Base-by-base conservation (phyloP, 2,888 invertebrate genomes). In the Eristalis arbustorum region DNA sequence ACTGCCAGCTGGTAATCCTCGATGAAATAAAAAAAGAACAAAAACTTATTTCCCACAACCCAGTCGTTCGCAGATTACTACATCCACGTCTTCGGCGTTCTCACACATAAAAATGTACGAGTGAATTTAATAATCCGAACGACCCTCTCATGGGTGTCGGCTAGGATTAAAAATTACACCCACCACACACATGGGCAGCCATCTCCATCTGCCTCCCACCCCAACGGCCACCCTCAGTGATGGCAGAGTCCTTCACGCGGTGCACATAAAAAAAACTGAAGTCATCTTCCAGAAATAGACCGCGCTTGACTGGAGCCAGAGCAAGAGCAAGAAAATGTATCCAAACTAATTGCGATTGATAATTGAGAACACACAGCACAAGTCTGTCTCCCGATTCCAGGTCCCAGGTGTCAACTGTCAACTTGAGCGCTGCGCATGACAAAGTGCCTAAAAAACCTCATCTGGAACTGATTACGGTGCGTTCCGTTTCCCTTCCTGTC, bases 101-200 rank as follows among this genome's bases (percentile, higher is more conserved):
- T 79, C 84, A 84, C 80, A 76, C 84, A 84, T 80, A 80, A 80
- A 76, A 72, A 61, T 34, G 18, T 18, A 49, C 49, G 49, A 49
- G 49, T 49, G 31, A 80, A 42, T 73, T 76, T 79, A 64, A 76
- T 68, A 72, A 84, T 84, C 72, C 66, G 18, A 49, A 42, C 72
- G 23, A 42, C 75, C 71, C 66, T 80, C 57, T 69, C 67, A 63
- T 61, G 72, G 84, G 84, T 76, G 84, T 84, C 84, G 64, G 72
- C 84, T 84, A 40, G 80, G 67, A 84, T 84, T 84, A 84, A 84
- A 84, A 84, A 84, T 84, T 68, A 84, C 80, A 72, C 72, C 49
- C 67, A 79, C 84, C 67, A 79, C 84, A 79, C 84, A 67, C 49
- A 49, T 49, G 49, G 49, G 49, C 18, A n/a, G 49, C 18, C n/a